Evolutionary conservation across 2,113 vertebrate genomes (phyloP).

Genomic region (Phrynosoma platyrhinos): DNA sequence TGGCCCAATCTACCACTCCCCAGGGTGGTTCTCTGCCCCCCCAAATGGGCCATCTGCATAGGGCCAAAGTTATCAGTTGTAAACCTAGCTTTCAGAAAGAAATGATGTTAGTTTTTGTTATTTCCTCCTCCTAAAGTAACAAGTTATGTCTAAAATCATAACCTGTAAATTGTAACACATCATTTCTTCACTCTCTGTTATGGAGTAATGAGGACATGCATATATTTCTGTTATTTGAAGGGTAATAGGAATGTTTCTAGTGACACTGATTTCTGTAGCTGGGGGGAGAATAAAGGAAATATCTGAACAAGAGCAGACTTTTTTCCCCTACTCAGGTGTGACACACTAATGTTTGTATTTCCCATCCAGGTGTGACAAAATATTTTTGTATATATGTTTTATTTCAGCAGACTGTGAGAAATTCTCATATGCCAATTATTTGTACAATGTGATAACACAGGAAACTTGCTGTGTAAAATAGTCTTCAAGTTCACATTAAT

Average conservation of each 20-base stretch:
- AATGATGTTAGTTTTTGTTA: too few relatives aligned
- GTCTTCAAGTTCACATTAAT: neutral
- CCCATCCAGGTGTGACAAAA: neutral
- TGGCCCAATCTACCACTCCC: too few relatives aligned
- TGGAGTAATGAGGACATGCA: neutral
- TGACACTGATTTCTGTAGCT: neutral
- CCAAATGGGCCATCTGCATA: too few relatives aligned
- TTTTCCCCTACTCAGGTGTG: neutral
- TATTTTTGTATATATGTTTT: neutral
- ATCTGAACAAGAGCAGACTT: neutral
- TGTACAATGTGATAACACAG: neutral
- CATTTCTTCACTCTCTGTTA: neutral
- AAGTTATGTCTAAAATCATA: neutral
- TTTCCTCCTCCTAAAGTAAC: too few relatives aligned
- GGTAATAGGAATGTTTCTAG: neutral
- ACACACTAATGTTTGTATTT: neutral
- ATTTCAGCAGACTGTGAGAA: conserved; percentile 7
- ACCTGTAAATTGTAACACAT: neutral
- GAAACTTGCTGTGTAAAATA: neutral
- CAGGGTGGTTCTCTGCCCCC: too few relatives aligned
- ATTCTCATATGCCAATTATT: neutral
- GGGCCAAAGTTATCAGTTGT: too few relatives aligned
- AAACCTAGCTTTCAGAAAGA: too few relatives aligned
- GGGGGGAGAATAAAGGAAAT: neutral
- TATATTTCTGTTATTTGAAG: neutral